Evolutionary conservation across 2,888 invertebrate genomes (phyloP).

Genomic region (Harpalus rubripes): DNA sequence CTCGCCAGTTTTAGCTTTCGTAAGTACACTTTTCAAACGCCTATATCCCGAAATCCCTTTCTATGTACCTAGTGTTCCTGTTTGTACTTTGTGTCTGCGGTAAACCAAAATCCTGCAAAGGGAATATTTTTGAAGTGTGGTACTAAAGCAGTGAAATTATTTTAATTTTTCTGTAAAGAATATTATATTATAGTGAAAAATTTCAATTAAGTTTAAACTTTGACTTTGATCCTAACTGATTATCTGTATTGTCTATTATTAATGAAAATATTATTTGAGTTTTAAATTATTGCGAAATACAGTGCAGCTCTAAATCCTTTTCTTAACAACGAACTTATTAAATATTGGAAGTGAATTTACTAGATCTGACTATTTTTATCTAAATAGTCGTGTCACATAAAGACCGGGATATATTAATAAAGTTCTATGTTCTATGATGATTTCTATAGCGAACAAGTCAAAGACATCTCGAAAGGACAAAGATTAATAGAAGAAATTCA

Average conservation of each 20-base stretch:
- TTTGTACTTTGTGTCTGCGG: constrained; percentile 43
- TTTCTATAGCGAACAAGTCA: not conserved
- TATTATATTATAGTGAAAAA: no score
- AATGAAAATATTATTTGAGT: no score
- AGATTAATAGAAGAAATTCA: constrained; percentile 24
- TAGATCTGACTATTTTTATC: not conserved
- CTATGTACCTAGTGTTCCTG: not conserved
- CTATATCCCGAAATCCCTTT: not conserved
- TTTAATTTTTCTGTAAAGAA: no score
- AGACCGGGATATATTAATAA: not conserved
- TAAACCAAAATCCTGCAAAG: no score
- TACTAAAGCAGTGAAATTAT: no score
- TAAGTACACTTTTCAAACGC: constrained; percentile 61
- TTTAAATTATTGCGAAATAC: no score
- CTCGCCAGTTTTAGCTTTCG: constrained; percentile 45
- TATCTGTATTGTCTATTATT: no score
- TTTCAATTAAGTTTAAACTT: no score
- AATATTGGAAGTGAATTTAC: not conserved
- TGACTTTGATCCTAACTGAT: no score
- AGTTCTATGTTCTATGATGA: constrained; percentile 10
- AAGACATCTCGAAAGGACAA: not conserved
- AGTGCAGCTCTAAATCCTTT: no score
- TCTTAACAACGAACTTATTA: no score
- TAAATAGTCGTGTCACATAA: not conserved
- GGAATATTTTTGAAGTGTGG: no score